Percentiles rank a stretch among this genome's conserved stretches.
Conservation (phyloP, 2,797 vertebrate genomes). For the Champsocephalus gunnari region DNA sequence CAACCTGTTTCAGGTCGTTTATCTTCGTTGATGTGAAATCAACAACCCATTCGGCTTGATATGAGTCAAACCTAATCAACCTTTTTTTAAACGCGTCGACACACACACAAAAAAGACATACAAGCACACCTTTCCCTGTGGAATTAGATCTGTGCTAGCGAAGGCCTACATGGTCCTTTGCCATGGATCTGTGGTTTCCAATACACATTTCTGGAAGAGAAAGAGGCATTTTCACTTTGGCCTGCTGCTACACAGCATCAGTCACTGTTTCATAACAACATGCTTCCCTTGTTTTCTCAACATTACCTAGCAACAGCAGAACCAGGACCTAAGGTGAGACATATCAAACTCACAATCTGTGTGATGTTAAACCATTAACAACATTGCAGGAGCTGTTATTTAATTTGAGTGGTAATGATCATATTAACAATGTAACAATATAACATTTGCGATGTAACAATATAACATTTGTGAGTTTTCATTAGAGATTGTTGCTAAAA, state of each 20-base stretch:
- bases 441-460: neutral
- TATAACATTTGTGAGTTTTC: slow-evolving; percentile 12
- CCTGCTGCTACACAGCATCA: slow-evolving; percentile 66
- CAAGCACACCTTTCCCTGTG: slow-evolving; percentile 64
- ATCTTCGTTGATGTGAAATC: slow-evolving; percentile 56
- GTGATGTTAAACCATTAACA: slow-evolving; percentile 35
- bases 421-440: slow-evolving; percentile 6
- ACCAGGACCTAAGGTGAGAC: slow-evolving; percentile 40
- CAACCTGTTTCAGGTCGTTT: slow-evolving; percentile 56
- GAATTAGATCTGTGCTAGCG: slow-evolving; percentile 52
- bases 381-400: slow-evolving; percentile 24
- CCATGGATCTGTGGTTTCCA: slow-evolving; percentile 73
- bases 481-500: slow-evolving; percentile 30
- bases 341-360: slow-evolving; percentile 34
- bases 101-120: slow-evolving; percentile 10
- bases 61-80: slow-evolving; percentile 77
- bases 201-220: slow-evolving; percentile 73
- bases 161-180: slow-evolving; percentile 64
- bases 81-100: slow-evolving; percentile 57
- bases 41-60: slow-evolving; percentile 64
- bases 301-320: slow-evolving; percentile 66
- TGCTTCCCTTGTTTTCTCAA: slow-evolving; percentile 67
- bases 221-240: slow-evolving; percentile 74
- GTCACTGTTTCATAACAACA: slow-evolving; percentile 74
- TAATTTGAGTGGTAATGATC: neutral